These are phyloP conservation scores for Acanthoscelides obtectus DNA, from an alignment of 2,888 invertebrate species.

Conservation along the genomic window DNA sequence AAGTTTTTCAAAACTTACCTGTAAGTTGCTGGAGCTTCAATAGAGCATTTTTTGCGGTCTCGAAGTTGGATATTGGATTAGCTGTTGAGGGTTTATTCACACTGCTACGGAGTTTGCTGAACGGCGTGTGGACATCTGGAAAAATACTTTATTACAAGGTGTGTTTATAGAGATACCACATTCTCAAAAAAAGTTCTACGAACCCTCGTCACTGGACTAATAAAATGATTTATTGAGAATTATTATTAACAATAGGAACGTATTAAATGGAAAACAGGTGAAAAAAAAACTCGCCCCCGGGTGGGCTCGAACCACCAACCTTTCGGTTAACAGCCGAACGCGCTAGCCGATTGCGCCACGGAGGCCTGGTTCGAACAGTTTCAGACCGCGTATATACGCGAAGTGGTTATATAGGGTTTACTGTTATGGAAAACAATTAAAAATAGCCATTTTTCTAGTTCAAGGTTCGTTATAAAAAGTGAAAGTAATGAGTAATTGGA, in stretches of 20 bases:
- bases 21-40: background rate
- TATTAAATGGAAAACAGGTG: too few species aligned
- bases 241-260: too few species aligned
- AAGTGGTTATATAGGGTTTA: background rate
- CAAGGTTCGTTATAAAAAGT: too few species aligned
- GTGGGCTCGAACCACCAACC: slow-evolving; percentile 98
- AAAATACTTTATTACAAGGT: background rate
- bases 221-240: too few species aligned
- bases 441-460: background rate
- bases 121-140: background rate
- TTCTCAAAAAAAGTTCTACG: too few species aligned
- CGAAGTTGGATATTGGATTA: background rate
- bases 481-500: too few species aligned
- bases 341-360: slow-evolving; percentile 96
- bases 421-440: background rate
- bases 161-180: too few species aligned
- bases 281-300: slow-evolving; percentile 70
- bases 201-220: too few species aligned
- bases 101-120: background rate
- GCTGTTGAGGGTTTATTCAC: background rate
- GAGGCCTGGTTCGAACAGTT: slow-evolving; percentile 48
- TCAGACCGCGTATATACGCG: background rate
- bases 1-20: too few species aligned
- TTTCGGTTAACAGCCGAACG: slow-evolving; percentile 99
- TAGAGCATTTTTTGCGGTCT: background rate